phyloP scores from a whole-genome alignment of 2,797 vertebrate species.

The Glossophaga mutica region DNA sequence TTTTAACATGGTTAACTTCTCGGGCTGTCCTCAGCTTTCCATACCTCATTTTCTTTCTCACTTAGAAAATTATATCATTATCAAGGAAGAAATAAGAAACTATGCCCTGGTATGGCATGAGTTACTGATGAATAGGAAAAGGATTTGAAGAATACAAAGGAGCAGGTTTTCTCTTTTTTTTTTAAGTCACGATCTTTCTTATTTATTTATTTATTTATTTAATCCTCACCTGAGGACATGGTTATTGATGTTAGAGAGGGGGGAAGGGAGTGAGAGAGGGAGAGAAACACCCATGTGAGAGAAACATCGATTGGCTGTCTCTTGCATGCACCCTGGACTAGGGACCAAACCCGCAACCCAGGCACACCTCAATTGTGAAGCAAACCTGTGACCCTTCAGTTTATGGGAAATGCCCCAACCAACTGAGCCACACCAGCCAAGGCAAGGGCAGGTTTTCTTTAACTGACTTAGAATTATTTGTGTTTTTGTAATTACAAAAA shows the following conservation, averaged over 20 bases:
- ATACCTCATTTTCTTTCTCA: not conserved
- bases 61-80: not conserved
- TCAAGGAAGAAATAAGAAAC: not conserved
- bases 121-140: not conserved
- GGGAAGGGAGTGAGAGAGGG: not conserved
- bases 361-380: not conserved
- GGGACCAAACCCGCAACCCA: not conserved
- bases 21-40: not conserved
- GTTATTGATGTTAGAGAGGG: not conserved
- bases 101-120: not conserved
- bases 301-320: not conserved
- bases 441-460: conserved; percentile 20
- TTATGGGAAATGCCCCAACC: not conserved
- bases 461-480: not conserved
- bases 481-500: conserved; percentile 46
- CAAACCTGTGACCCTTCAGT: not conserved
- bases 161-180: conserved; percentile 9
- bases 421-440: not conserved
- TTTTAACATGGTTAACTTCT: not conserved
- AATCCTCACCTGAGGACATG: not conserved
- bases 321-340: not conserved
- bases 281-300: not conserved
- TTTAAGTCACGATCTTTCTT: not conserved
- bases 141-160: conserved; percentile 1
- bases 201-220: not conserved